Conservation (phyloP, 1,140 invertebrate genomes). For the Formica selysi region DNA sequence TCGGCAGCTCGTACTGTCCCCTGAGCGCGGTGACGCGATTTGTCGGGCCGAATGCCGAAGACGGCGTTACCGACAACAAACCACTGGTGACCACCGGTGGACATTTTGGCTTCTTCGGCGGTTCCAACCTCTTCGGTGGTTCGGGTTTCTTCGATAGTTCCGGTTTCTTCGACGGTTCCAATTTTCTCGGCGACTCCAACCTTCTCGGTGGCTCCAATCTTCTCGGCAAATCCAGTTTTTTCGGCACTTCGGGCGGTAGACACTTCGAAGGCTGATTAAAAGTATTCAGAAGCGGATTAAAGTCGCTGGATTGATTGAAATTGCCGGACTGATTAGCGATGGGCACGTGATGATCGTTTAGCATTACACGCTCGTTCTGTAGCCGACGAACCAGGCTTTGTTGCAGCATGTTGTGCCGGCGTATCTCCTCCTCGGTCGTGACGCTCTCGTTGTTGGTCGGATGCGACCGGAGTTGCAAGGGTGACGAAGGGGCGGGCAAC, state of each 20-base stretch:
- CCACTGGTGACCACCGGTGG: not conserved
- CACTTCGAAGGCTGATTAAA: slow-evolving; percentile 21
- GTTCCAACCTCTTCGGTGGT: slow-evolving; percentile 35
- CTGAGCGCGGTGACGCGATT: slow-evolving; percentile 67
- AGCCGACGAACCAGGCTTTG: slow-evolving; percentile 79
- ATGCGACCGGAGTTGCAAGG: slow-evolving; percentile 42
- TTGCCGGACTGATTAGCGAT: slow-evolving; percentile 8
- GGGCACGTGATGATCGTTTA: slow-evolving; percentile 40
- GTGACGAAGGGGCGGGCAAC: slow-evolving; percentile 27
- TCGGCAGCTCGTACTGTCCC: slow-evolving; percentile 66
- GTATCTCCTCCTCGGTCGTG: slow-evolving; percentile 77
- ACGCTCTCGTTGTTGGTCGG: slow-evolving; percentile 36
- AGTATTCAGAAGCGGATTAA: slow-evolving; percentile 2
- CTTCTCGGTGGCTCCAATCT: slow-evolving; percentile 21
- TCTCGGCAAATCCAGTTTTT: slow-evolving; percentile 60
- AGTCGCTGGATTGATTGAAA: slow-evolving; percentile 23
- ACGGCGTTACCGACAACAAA: not conserved
- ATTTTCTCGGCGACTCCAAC: not conserved
- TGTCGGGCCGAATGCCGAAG: slow-evolving; percentile 58
- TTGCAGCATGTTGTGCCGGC: slow-evolving; percentile 83
- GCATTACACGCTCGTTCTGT: slow-evolving; percentile 68
- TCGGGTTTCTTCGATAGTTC: not conserved
- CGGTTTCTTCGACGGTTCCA: not conserved
- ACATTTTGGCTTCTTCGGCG: slow-evolving; percentile 39
- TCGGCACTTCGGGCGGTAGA: slow-evolving; percentile 20